Evolutionary conservation across 1,140 invertebrate genomes (phyloP), one percentile per base, ranked within the genome.

Genomic region (Tyrophagus putrescentiae): DNA sequence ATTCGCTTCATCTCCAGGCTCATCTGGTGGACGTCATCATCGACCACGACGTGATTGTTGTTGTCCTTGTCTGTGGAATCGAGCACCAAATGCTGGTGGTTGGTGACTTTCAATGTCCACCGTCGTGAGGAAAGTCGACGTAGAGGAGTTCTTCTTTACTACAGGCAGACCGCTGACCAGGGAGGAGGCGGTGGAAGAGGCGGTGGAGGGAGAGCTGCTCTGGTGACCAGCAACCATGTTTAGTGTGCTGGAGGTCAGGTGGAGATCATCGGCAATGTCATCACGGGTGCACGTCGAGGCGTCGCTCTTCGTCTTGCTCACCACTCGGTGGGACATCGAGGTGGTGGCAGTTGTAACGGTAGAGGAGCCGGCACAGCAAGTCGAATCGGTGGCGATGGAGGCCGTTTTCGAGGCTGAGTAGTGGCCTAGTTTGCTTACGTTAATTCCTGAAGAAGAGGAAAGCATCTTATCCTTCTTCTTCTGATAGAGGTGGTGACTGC

Each of bases 261-360:
- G 3, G 3, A 32, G 1, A 34, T 57, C 56, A 39, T 39, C 36
- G 13, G n/a, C n/a, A 18, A 4, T 39, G 13, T 59, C 57, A 44
- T 44, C 39, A 13, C 31, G 31, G n/a, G 61, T 62, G 21, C 36
- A 62, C 21, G 56, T 60, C 11, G 58, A 61, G 4, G 61, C 61
- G 36, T 62, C 61, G 48, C 57, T 60, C 42, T 62, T 62, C 4
- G 60, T 61, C 36, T 62, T 62, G 13, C 44, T 23, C 25, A 62
- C 23, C 4, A 28, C 11, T 60, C n/a, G 48, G 58, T 58, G 48
- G n/a, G 21, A n/a, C 21, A 18, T 21, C 1, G 57, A 57, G 18
- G 31, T 13, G 16, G 21, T 18, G 31, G 13, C 31, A 27, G 6
- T 29, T 48, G 23, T 21, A 48, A 21, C 31, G 11, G 34, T 31